phyloP scores from a whole-genome alignment of 2,113 vertebrate genomes.

The Craseonycteris thonglongyai region DNA sequence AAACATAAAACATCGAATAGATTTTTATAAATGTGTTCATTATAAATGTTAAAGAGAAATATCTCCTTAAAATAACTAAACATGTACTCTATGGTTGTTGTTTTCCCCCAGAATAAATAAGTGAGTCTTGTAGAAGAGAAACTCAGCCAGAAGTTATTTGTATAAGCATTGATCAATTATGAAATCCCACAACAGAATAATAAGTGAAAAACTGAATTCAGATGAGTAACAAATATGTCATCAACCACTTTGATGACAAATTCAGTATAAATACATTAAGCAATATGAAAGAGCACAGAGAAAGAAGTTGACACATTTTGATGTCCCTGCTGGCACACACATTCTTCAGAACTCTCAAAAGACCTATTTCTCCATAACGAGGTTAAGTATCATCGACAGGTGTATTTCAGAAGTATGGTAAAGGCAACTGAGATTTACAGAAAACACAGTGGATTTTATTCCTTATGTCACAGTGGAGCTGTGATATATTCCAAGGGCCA shows the following conservation, averaged over 20 bases:
- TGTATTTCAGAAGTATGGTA: constrained; percentile 51
- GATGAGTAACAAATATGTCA: constrained; percentile 7
- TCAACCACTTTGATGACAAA: constrained; percentile 16
- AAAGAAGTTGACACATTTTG: background rate
- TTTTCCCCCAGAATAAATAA: background rate
- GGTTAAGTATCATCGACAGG: constrained; percentile 13
- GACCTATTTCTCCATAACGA: constrained; percentile 27
- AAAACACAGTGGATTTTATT: constrained; percentile 46
- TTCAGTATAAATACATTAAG: background rate
- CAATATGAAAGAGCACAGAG: background rate
- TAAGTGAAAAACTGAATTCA: constrained; percentile 20
- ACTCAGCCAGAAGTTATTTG: background rate
- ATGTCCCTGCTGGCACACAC: background rate
- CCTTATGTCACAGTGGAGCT: constrained; percentile 39
- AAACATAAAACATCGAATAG: background rate
- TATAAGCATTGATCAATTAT: constrained; percentile 17
- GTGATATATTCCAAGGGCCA: constrained; percentile 58
- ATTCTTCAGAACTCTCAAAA: constrained; percentile 10
- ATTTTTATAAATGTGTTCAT: background rate
- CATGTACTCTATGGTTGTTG: background rate
- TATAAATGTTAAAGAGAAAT: background rate
- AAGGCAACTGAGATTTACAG: constrained; percentile 44
- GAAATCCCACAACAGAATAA: constrained; percentile 1
- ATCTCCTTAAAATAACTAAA: background rate
- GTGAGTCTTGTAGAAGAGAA: background rate